phyloP scores from a whole-genome alignment of 1,140 invertebrate species.

The Danaus melanippus region DNA sequence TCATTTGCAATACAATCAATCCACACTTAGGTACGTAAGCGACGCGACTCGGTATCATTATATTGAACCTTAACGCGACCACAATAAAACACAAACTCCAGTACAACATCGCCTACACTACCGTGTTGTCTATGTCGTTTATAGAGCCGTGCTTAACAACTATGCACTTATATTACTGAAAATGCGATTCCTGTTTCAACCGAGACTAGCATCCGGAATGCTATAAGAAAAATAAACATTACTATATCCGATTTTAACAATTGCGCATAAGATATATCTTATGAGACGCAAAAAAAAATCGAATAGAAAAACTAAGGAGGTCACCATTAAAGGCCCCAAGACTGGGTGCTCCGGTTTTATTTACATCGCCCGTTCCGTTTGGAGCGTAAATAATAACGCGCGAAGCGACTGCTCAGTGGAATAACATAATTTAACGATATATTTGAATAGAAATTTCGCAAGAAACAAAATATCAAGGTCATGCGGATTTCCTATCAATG shows the following conservation, averaged over 20 bases:
- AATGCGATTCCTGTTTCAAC: constrained; percentile 16
- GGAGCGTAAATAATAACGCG: constrained; percentile 50
- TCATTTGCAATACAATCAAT: constrained; percentile 24
- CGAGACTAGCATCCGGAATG: too few relatives aligned
- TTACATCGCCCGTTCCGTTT: constrained; percentile 60
- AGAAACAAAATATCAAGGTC: constrained; percentile 71
- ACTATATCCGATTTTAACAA: constrained; percentile 7
- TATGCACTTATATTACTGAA: constrained; percentile 33
- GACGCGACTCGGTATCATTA: too few relatives aligned
- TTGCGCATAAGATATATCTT: constrained; percentile 15
- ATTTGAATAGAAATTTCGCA: constrained; percentile 61
- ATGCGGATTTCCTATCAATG: constrained; percentile 72
- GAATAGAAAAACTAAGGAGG: constrained; percentile 41
- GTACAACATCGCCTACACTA: constrained; percentile 31
- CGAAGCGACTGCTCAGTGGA: constrained; percentile 53
- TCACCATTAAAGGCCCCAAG: constrained; percentile 57
- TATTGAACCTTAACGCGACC: constrained; percentile 26
- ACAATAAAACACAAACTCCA: constrained; percentile 34
- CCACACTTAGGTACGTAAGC: constrained; percentile 22
- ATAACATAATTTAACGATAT: constrained; percentile 51
- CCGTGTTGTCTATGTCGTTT: constrained; percentile 42
- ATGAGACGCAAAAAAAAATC: constrained; percentile 33
- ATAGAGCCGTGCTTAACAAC: constrained; percentile 52
- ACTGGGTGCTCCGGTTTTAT: constrained; percentile 54
- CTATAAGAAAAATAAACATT: too few relatives aligned